A percentile compares a stretch with the other conserved stretches of the same genome.
These are phyloP conservation scores for Octonoba sinensis DNA, from an alignment of 2,888 invertebrate genomes.

Conservation along the genomic window DNA sequence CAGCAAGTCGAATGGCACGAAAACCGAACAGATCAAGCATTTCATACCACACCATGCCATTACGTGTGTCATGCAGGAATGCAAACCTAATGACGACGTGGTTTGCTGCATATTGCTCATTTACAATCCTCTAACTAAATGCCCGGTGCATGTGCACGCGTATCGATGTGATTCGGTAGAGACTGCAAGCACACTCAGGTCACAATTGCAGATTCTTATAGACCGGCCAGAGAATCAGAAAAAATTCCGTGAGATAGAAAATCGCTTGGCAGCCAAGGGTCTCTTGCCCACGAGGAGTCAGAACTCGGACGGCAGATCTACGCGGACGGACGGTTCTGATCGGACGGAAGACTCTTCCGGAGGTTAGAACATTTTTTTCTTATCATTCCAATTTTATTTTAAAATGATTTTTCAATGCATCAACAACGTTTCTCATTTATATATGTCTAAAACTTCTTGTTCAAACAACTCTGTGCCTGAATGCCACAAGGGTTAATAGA, in stretches of 20 bases:
- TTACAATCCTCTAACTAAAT: constrained; percentile 93
- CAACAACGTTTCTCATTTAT: too few relatives aligned
- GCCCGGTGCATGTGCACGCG: constrained; percentile 95
- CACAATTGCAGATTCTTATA: constrained; percentile 85
- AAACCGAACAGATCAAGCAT: constrained; percentile 80
- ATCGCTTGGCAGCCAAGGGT: constrained; percentile 73
- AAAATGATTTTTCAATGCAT: background rate
- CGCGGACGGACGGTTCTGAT: constrained; percentile 67
- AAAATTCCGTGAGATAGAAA: constrained; percentile 86
- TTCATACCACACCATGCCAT: constrained; percentile 94
- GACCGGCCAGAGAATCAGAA: constrained; percentile 87
- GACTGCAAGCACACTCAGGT: constrained; percentile 88
- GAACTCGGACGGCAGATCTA: constrained; percentile 66
- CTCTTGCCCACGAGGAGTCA: constrained; percentile 67
- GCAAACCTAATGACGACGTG: constrained; percentile 80
- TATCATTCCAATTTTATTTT: background rate
- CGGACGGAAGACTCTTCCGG: constrained; percentile 65
- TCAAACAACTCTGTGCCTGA: too few relatives aligned
- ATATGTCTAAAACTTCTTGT: too few relatives aligned
- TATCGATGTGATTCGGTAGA: constrained; percentile 90
- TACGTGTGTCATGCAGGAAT: constrained; percentile 87
- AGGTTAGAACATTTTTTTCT: constrained; percentile 19
- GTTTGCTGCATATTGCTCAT: constrained; percentile 93
- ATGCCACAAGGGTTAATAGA: too few relatives aligned
- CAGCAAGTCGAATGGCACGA: constrained; percentile 67